phyloP scores from a whole-genome alignment of 2,888 invertebrate species.

The Nysson spinosus region DNA sequence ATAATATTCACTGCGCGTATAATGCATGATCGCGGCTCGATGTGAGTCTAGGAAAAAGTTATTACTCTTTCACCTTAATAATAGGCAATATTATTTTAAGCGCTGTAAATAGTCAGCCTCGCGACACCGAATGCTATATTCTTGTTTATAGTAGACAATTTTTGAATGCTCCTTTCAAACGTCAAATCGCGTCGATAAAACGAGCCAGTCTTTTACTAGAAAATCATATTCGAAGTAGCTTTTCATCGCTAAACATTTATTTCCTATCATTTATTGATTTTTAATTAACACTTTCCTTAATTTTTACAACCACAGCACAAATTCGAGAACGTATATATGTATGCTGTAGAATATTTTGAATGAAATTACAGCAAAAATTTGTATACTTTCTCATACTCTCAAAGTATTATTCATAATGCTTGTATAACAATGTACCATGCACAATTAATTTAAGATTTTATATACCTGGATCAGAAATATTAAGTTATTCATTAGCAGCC shows the following conservation, averaged over 20 bases:
- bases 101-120: constrained; percentile 65
- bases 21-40: constrained; percentile 1
- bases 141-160: constrained; percentile 8
- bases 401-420: constrained; percentile 47
- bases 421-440: constrained; percentile 26
- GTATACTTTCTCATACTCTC: constrained; percentile 34
- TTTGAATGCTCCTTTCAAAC: not conserved
- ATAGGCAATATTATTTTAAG: constrained; percentile 48
- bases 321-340: no score
- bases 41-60: constrained; percentile 17
- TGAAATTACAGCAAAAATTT: no score
- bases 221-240: not conserved
- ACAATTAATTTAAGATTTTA: constrained; percentile 25
- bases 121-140: no score
- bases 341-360: no score
- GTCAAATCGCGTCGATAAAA: not conserved
- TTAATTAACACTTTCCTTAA: constrained; percentile 3
- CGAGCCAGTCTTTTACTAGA: no score
- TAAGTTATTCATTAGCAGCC: constrained; percentile 37
- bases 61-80: constrained; percentile 26
- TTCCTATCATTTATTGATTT: not conserved
- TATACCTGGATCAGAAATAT: constrained; percentile 22
- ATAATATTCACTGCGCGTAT: not conserved
- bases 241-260: not conserved
- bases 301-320: not conserved